Evolutionary conservation across 2,888 invertebrate genomes (phyloP).

Genomic region (Druceiella hillmani): DNA sequence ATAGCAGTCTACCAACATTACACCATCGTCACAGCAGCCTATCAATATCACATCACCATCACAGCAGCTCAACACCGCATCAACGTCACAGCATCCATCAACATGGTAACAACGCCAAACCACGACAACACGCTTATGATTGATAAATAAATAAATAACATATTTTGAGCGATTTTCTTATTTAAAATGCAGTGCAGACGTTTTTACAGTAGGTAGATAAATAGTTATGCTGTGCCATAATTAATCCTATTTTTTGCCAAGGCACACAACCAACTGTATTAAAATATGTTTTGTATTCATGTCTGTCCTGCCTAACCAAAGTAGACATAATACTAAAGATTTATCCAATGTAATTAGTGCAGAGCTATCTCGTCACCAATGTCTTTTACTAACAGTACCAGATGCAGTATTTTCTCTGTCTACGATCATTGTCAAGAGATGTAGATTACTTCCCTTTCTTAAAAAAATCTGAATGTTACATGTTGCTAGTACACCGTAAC

Average conservation of each 20-base stretch:
- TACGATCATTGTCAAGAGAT: constrained; percentile 10
- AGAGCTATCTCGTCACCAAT: constrained; percentile 12
- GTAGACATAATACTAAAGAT: constrained; percentile 11
- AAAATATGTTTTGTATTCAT: constrained; percentile 16
- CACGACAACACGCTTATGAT: constrained; percentile 5
- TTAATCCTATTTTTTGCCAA: constrained; percentile 15
- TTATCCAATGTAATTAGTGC: constrained; percentile 11
- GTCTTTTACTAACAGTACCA: constrained; percentile 10
- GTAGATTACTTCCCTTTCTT: constrained; percentile 13
- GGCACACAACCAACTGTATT: constrained; percentile 14
- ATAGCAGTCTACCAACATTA: constrained; percentile 8
- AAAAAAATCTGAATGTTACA: constrained; percentile 15
- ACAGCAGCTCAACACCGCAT: constrained; percentile 6
- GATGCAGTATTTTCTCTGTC: constrained; percentile 11
- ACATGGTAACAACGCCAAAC: constrained; percentile 6
- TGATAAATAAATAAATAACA: constrained; percentile 10
- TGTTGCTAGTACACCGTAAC: constrained; percentile 13
- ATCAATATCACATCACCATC: too few relatives aligned
- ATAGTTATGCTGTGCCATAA: constrained; percentile 13
- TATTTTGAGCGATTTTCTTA: constrained; percentile 1
- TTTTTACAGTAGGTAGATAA: constrained; percentile 5
- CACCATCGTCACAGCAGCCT: too few relatives aligned
- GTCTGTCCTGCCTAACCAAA: constrained; percentile 14
- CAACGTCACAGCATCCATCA: constrained; percentile 5
- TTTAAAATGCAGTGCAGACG: neutral